Evolutionary conservation across 2,888 invertebrate species (phyloP), one percentile per base, ranked within the genome.

Genomic region (Anthrax anthrax): DNA sequence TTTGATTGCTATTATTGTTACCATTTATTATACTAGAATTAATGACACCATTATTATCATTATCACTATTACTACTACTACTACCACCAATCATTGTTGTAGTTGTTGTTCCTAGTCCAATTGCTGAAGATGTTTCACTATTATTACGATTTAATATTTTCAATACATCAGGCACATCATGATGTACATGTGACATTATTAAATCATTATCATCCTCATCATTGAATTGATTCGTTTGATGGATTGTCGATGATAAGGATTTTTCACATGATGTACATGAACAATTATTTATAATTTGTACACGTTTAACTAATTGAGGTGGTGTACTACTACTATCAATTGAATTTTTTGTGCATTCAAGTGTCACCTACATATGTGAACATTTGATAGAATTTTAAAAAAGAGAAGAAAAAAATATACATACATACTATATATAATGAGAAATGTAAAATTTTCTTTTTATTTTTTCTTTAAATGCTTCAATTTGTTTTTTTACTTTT

Each of bases 261-360:
- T 73, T 73, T 51, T 72, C 71, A 55, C 79, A 80, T 1, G 76
- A 73, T 48, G 73, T 72, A 58, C 81, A 81, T 16, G 76, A 75
- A 56, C 81, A 81, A 54, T 79, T 78, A 16, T 73, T 73, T 47
- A 81, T 80, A 46, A 79, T 73, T 60, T 81, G 77, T 0, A 80
- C 77, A 18, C 73, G 70, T 60, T 78, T 78, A 48, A 74, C 72
- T 57, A 76, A 65, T 14, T 70, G 71, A 49, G 68, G 66, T 1
- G 73, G 67, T 12, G 68, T 71, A 23, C 8, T 8, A 47, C 54
- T 52, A 23, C 8, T 8, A 47, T 54, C 52, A 29, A 72, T 71
- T 3, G 67, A 63, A 40, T 72, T 73, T 52, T 72, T 72, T 37
- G 65, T 70, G 54, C 78, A 77, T 50, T 76, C 72, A 32, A 80